phyloP scores from a whole-genome alignment of 2,888 invertebrate genomes.

The Drosophila affinis region DNA sequence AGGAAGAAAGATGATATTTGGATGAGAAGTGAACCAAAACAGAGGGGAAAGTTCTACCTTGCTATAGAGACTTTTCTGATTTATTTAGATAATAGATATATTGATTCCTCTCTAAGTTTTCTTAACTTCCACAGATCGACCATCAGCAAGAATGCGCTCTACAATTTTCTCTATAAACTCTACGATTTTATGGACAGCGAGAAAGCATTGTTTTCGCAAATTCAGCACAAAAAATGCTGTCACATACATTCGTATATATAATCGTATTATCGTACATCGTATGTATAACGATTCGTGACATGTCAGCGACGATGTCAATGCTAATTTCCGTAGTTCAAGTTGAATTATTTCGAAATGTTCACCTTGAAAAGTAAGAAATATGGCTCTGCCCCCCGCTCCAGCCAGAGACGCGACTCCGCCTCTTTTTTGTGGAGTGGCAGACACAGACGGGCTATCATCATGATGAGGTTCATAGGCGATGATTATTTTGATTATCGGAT shows the following conservation, averaged over 20 bases:
- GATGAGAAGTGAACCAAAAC: background rate
- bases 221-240: constrained; percentile 49
- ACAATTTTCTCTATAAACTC: too few relatives aligned
- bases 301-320: constrained; percentile 76
- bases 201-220: constrained; percentile 29
- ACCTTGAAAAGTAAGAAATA: constrained; percentile 75
- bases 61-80: background rate
- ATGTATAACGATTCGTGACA: constrained; percentile 42
- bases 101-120: too few relatives aligned
- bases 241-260: background rate
- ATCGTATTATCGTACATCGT: background rate
- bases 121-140: too few relatives aligned
- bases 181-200: background rate
- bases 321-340: constrained; percentile 79
- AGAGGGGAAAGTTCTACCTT: background rate
- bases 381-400: constrained; percentile 33
- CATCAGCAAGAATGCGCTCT: too few relatives aligned
- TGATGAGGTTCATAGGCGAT: constrained; percentile 44
- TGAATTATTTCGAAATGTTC: constrained; percentile 77
- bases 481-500: constrained; percentile 49
- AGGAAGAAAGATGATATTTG: background rate
- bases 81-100: too few relatives aligned
- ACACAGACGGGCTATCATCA: constrained; percentile 35
- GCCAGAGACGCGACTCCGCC: constrained; percentile 63
- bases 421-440: constrained; percentile 42